Evolutionary conservation across 2,797 vertebrate species (phyloP).

Genomic region (Squalus acanthias): DNA sequence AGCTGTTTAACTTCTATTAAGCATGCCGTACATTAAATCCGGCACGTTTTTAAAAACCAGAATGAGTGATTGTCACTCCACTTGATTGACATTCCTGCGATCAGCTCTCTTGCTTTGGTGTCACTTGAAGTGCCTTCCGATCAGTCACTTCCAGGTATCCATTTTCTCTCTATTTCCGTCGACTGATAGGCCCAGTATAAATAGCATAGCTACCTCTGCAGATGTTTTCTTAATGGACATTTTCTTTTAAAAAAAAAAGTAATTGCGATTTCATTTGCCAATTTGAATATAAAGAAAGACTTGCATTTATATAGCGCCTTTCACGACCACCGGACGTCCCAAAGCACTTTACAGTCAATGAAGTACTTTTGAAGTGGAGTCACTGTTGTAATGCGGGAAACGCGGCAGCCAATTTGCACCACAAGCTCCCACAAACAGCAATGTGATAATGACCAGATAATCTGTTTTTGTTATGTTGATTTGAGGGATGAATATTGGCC

Average conservation of each 20-base stretch:
- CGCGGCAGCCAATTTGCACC: too few species aligned
- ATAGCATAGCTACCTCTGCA: too few species aligned
- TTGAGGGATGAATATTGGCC: too few species aligned
- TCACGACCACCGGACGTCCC: too few species aligned
- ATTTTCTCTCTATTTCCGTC: background rate
- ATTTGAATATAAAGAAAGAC: background rate
- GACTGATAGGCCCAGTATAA: too few species aligned
- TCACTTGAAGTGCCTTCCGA: background rate
- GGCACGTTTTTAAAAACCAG: background rate
- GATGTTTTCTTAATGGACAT: background rate
- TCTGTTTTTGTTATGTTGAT: too few species aligned
- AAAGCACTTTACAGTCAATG: too few species aligned
- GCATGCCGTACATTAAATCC: background rate
- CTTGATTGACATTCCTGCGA: background rate
- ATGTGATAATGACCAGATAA: too few species aligned
- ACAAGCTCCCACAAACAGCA: too few species aligned
- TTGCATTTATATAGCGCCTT: too few species aligned
- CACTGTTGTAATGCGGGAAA: too few species aligned
- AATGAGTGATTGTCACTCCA: background rate
- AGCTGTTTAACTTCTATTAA: background rate
- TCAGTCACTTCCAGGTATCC: background rate
- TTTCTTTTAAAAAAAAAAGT: background rate
- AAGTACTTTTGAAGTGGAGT: too few species aligned
- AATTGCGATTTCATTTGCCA: background rate
- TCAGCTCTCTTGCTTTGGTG: background rate